Evolutionary conservation across 2,113 vertebrate species (phyloP).

Genomic region (Trogon surrucura): DNA sequence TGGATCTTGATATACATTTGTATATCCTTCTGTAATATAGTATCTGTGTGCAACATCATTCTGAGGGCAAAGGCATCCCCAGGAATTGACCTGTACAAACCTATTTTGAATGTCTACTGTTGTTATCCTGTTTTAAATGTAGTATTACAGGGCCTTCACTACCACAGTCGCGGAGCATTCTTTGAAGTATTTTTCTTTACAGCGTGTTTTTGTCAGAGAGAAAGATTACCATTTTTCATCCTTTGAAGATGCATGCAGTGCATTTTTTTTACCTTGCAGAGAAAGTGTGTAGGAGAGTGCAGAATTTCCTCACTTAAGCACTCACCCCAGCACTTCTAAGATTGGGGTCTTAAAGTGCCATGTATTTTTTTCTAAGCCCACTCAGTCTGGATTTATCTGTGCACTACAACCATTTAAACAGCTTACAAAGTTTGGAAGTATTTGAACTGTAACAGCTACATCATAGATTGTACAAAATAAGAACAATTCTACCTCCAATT

Average conservation of each 20-base stretch:
- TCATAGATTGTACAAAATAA: not conserved
- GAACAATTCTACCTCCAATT: not conserved
- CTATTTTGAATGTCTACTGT: not conserved
- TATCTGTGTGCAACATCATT: not conserved
- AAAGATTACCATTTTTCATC: not conserved
- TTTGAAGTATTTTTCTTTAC: not conserved
- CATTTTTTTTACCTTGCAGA: not conserved
- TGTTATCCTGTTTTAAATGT: not conserved
- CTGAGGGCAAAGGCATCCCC: not conserved
- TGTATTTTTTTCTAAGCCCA: not conserved
- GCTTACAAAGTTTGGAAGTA: not conserved
- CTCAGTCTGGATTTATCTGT: not conserved
- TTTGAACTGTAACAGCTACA: not conserved
- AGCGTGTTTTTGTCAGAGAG: not conserved
- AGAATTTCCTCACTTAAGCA: not conserved
- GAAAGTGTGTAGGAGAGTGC: not conserved
- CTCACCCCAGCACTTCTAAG: not conserved
- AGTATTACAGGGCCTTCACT: not conserved
- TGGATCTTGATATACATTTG: not conserved
- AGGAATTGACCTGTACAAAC: not conserved
- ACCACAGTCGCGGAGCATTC: not conserved
- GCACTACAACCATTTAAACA: not conserved
- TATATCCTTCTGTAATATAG: not conserved
- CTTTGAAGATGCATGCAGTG: not conserved
- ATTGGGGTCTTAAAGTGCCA: not conserved